Evolutionary conservation across 1,140 invertebrate species (phyloP), one percentile per base, ranked within the genome.

Genomic region (Drosophila willistoni): DNA sequence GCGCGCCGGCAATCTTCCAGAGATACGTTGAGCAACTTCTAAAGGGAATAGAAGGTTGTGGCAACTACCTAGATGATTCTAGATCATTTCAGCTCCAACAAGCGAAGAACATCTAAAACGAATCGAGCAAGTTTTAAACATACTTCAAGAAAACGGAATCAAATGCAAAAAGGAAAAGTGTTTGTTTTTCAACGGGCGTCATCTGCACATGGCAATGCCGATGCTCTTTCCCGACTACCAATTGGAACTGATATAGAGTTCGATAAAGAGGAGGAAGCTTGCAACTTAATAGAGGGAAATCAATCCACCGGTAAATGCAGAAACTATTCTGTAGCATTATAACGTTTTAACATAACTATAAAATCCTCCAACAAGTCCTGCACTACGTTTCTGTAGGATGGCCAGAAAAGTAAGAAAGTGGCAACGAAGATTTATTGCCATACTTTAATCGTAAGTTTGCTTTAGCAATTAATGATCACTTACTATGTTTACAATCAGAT

Each of bases 281-380:
- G 78, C 71, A 39, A 33, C 25, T 62, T 54, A 13, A 76, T 81
- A 2, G 2, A 34, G 19, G n/a, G 42, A 65, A 25, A 39, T 65
- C 19, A 39, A n/a, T 9, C 29, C 56, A 77, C 77, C 78, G 12
- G 36, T 64, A 7, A 64, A 74, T 36, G 57, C 71, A 34, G 59
- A 59, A 17, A 22, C 41, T 42, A 70, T 70, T 29, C 34, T 54
- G 1, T 1, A 22, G 19, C 19, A 22, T 22, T 22, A 1, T 1
- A 22, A 22, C n/a, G n/a, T n/a, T n/a, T n/a, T n/a, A n/a, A n/a
- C n/a, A n/a, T 22, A 22, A 22, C 19, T 1, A 22, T 22, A 56
- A 22, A 22, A 51, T 51, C 19, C 19, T 22, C 1, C 1, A 22
- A 22, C 19, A 22, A 41, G 13, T 41, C 39, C 44, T 14, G 7